Base-by-base conservation (phyloP, 2,113 vertebrate species). In the Alces alces region DNA sequence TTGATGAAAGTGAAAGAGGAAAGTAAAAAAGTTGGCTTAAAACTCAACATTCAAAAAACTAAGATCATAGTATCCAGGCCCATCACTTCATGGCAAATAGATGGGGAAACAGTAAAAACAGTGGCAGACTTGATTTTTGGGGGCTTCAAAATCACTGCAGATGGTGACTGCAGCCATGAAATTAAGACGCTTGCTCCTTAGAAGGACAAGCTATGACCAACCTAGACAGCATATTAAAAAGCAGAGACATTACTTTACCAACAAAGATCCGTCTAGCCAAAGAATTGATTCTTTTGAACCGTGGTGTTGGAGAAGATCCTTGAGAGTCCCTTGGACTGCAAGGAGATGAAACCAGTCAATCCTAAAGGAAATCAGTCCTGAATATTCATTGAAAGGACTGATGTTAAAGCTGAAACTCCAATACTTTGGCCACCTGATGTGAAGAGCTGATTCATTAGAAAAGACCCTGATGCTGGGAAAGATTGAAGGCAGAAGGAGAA, bases 121-220 rank as follows among this genome's bases (percentile, higher is more conserved):
- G 64, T 70, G n/a, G 4, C 64, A 36, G n/a, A 36, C 4, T 36
- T 70, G 17, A 70, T 70, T 70, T 70, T 36, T 0, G 0, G 17
- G 16, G 33, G 64, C n/a, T 70, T n/a, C 64, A 70, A 36, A 70
- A 36, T 70, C 64, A 70, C n/a, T 70, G 64, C 64, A 21, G 64
- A 70, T 36, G n/a, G 19, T 70, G n/a, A 70, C 1, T 36, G 17
- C n/a, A 70, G n/a, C n/a, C 64, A 70, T 70, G n/a, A 70, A 70
- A 36, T 70, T 36, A 70, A 70, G 33, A 66, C 0, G 2, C n/a
- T 70, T 36, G 9, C 64, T 70, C n/a, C 64, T 70, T 36, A 23
- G 33, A 66, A 66, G 19, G n/a, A 70, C 64, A 70, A 36, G n/a
- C n/a, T 36, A 70, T 70, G 19, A 70, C n/a, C 64, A 70, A 70